Percentiles rank a stretch among this genome's conserved stretches.
Conservation (phyloP, 1,140 invertebrate genomes). For the Cydia strobilella region DNA sequence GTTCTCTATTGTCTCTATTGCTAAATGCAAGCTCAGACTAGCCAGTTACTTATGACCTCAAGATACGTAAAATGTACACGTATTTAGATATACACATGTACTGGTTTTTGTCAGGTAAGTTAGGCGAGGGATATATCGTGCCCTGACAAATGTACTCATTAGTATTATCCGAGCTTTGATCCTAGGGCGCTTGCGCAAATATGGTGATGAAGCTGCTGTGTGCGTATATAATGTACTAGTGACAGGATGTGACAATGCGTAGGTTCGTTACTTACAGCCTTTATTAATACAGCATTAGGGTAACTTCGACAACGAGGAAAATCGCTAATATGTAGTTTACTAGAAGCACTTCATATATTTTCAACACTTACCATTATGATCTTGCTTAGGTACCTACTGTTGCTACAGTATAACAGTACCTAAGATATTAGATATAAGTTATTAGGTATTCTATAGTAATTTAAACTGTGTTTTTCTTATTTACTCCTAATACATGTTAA, state of each 20-base stretch:
- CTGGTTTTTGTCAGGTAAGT: not conserved
- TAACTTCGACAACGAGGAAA: no score
- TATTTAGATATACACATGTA: not conserved
- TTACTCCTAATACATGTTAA: no score
- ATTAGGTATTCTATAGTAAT: no score
- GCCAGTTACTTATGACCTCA: not conserved
- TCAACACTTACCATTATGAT: no score
- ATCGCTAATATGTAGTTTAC: no score
- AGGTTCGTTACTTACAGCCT: not conserved
- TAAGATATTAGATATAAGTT: no score
- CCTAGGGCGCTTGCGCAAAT: not conserved
- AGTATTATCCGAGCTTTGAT: conserved; percentile 15
- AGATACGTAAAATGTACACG: not conserved
- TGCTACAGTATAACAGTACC: no score
- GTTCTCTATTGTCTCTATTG: no score
- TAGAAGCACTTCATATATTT: no score
- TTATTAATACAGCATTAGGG: no score
- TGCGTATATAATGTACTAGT: not conserved
- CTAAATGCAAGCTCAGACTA: not conserved
- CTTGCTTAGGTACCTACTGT: no score
- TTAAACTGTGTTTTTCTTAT: no score
- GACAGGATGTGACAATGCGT: not conserved
- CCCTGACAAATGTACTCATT: conserved; percentile 21
- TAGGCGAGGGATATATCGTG: not conserved
- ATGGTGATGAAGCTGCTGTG: not conserved